These are phyloP conservation scores for Maniola jurtina DNA, from an alignment of 1,140 invertebrate genomes.

Conservation along the genomic window DNA sequence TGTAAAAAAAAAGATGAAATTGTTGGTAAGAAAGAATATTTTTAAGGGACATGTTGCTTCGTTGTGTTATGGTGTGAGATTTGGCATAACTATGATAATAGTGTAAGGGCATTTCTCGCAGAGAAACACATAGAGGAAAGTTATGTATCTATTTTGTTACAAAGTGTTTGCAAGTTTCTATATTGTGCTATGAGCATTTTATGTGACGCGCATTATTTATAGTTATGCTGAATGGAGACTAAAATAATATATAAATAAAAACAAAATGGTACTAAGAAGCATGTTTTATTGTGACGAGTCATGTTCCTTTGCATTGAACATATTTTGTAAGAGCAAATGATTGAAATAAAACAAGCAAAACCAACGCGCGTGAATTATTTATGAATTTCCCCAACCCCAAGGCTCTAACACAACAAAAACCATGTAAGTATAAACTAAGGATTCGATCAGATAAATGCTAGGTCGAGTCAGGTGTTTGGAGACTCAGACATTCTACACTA, in stretches of 20 bases:
- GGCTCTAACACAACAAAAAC: not conserved
- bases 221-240: slow-evolving; percentile 79
- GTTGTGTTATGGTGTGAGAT: slow-evolving; percentile 76
- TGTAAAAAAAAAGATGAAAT: slow-evolving; percentile 79
- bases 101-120: slow-evolving; percentile 73
- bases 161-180: slow-evolving; percentile 80
- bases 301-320: slow-evolving; percentile 80
- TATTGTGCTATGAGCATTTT: slow-evolving; percentile 79
- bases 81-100: slow-evolving; percentile 79
- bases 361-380: slow-evolving; percentile 52
- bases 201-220: slow-evolving; percentile 78
- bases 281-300: slow-evolving; percentile 79
- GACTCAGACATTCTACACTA: too few species aligned
- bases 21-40: slow-evolving; percentile 79
- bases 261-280: slow-evolving; percentile 79
- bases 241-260: slow-evolving; percentile 78
- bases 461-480: too few species aligned
- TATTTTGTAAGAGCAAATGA: slow-evolving; percentile 80
- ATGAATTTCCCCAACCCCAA: not conserved
- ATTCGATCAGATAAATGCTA: too few species aligned
- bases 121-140: slow-evolving; percentile 71
- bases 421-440: not conserved
- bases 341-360: slow-evolving; percentile 80
- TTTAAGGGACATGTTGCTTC: slow-evolving; percentile 80
- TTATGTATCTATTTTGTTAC: slow-evolving; percentile 81